phyloP scores from a whole-genome alignment of 2,888 invertebrate genomes.

The Oxycera nigricornis region DNA sequence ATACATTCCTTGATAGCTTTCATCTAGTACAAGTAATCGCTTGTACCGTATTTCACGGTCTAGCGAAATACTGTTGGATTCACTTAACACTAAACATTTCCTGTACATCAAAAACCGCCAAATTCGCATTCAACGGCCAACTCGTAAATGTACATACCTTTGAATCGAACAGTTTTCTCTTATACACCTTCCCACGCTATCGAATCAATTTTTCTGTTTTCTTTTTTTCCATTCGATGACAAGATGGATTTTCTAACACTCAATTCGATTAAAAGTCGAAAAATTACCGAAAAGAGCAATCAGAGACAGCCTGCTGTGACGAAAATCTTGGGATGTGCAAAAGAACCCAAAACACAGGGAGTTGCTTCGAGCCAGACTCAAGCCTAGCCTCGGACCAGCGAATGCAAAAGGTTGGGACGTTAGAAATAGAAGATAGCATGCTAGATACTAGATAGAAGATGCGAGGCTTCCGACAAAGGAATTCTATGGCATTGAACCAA shows the following conservation, averaged over 20 bases:
- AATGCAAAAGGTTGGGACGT: neutral
- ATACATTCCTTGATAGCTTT: neutral
- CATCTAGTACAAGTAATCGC: neutral
- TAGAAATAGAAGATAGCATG: neutral
- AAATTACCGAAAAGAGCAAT: conserved; percentile 29
- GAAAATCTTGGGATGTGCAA: conserved; percentile 18
- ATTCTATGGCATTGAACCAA: conserved; percentile 20
- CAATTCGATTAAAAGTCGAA: conserved; percentile 20
- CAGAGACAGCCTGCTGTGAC: conserved; percentile 25
- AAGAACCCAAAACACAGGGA: neutral
- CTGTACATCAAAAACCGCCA: neutral
- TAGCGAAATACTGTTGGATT: neutral
- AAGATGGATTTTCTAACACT: conserved; percentile 17
- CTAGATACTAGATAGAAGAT: neutral
- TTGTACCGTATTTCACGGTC: neutral
- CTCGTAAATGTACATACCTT: neutral
- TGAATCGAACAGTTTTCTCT: conserved; percentile 14
- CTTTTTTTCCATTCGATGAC: conserved; percentile 1
- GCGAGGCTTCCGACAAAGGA: conserved; percentile 31
- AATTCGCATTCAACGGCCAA: neutral
- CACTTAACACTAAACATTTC: conserved; percentile 1
- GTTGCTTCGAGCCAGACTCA: neutral
- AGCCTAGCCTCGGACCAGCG: neutral
- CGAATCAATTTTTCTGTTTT: conserved; percentile 18
- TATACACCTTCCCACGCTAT: conserved; percentile 32